Evolutionary conservation across 2,888 invertebrate genomes (phyloP), one percentile per base, ranked within the genome.

Genomic region (Eutolmus rufibarbis): DNA sequence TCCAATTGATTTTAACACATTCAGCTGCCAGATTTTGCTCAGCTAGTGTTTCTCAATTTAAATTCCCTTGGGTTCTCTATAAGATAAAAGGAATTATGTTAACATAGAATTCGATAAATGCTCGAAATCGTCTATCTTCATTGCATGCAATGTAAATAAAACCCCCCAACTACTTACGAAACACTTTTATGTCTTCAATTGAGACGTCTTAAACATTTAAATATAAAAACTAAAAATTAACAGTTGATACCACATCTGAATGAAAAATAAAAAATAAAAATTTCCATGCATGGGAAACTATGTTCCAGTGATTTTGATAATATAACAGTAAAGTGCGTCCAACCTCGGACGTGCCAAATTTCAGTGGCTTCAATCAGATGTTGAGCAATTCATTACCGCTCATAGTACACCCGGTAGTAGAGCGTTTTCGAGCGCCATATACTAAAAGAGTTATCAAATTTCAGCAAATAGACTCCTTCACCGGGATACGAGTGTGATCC

Each of bases 371-470:
- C 16, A 66, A 66, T 82, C 28, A 37, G 23, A 19, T 31, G 57
- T 57, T 46, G 19, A 28, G 34, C 51, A 74, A 40, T 19, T 34
- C 77, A 77, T 90, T 91, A 95, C 91, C 97, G 96, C 85, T 97
- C 98, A 92, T 99, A 99, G 93, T 98, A 99, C 84, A 99, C 98
- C 93, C 99, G 95, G 93, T 99, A 99, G 93, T 99, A 99, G 86
- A 99, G 95, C 77, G 98, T 98, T 95, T 99, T 99, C 90, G 98
- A 98, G 91, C 99, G 95, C 99, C 99, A 99, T 90, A 99, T 94
- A 86, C 98, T 99, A 93, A 99, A 99, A 0, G 99, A 98, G 93
- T 99, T 99, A 94, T 99, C 99, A 93, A 99, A 99, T 93, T 99
- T 99, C 74, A 99, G 94, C 91, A 99, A 94, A 93, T 99, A 99